Percentiles rank a stretch among this genome's conserved stretches.
Conservation (phyloP, 2,888 invertebrate species). For the Oithona nana region DNA sequence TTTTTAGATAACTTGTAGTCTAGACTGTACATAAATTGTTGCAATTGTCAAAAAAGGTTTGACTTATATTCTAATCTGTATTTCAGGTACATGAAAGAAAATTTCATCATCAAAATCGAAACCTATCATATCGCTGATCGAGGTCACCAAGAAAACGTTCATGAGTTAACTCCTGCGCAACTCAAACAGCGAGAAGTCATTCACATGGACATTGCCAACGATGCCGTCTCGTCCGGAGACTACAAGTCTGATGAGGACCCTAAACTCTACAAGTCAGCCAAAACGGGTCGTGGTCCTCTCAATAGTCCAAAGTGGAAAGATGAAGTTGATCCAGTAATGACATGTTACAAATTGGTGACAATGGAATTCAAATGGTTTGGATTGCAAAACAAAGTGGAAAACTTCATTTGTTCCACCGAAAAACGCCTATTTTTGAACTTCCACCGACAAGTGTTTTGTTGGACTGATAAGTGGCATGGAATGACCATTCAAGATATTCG, state of each 20-base stretch:
- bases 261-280: conserved; percentile 62
- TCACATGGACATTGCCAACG: conserved; percentile 88
- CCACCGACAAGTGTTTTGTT: conserved; percentile 89
- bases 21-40: too few species aligned
- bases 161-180: conserved; percentile 71
- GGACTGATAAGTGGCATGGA: conserved; percentile 94
- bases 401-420: conserved; percentile 78
- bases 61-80: too few species aligned
- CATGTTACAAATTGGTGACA: conserved; percentile 91
- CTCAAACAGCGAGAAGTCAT: conserved; percentile 71
- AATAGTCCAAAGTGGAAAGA: conserved; percentile 47
- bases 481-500: conserved; percentile 96
- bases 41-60: too few species aligned
- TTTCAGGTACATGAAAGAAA: conserved; percentile 34
- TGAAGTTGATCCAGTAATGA: conserved; percentile 67
- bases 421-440: conserved; percentile 89
- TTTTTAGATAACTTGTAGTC: too few species aligned
- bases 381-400: conserved; percentile 72
- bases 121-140: conserved; percentile 76
- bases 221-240: conserved; percentile 54
- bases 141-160: conserved; percentile 72
- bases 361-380: conserved; percentile 96
- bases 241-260: conserved; percentile 77
- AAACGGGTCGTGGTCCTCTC: conserved; percentile 85
- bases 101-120: conserved; percentile 40